Base-by-base conservation (phyloP, 2,888 invertebrate genomes). In the Drosophila fungiperda region DNA sequence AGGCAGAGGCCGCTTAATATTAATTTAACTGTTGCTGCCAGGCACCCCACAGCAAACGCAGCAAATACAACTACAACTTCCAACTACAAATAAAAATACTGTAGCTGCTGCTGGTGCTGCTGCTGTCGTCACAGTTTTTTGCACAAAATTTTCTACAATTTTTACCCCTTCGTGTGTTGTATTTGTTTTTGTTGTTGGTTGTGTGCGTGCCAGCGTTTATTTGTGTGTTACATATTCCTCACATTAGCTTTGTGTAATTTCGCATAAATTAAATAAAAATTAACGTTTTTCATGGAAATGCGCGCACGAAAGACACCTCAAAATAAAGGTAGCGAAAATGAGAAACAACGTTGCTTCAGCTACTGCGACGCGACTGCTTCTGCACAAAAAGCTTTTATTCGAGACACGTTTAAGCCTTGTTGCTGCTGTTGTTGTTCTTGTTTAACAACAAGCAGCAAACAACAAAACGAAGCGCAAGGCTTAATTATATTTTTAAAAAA, bases 121-220 rank as follows among this genome's bases (percentile, higher is more conserved):
- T 62, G 69, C 73, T 77, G 75, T 85, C 90, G 89, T 89, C 87
- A 89, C 90, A 87, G 68, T 80, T 87, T 90, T 87, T 89, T 90
- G 85, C 85, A 85, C 89, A 85, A 89, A 15, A 80, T 76, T 82
- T 82, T 79, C 66, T 65, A 68, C 74, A 45, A 55, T 68, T 73
- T 76, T 62, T 64, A 71, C 63, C 64, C 78, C 67, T 72, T 69
- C 52, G 50, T 72, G 67, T 45, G 42, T 50, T 50, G 52, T 48
- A 15, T 17, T 29, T 45, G 59, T 54, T 53, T 48, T 65, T 54
- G 55, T 49, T 53, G 62, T 38, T 65, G 68, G 3, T 49, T 50
- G 72, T 76, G 52, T 76, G 76, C 73, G 78, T 76, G 77, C 61
- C 49, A 69, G 64, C 65, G 54, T 81, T 80, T 77, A 80, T 66